These are phyloP conservation scores for Thaumetopoea pityocampa DNA, from an alignment of 1,140 invertebrate species.

Conservation along the genomic window DNA sequence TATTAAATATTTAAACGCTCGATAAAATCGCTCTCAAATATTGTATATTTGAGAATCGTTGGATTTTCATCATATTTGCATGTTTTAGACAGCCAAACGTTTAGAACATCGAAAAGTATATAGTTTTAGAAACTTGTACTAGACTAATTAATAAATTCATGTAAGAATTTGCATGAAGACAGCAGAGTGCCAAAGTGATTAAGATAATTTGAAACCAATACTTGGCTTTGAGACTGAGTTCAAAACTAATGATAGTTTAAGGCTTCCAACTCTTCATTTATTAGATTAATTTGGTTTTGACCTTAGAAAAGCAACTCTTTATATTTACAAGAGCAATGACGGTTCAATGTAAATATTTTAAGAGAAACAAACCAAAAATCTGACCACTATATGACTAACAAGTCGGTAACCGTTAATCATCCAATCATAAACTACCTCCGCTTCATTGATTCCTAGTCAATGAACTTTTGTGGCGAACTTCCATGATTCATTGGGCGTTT, in stretches of 20 bases:
- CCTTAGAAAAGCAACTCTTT: too few species aligned
- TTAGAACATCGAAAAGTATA: too few species aligned
- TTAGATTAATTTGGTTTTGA: too few species aligned
- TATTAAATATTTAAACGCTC: conserved; percentile 36
- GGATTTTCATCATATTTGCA: conserved; percentile 19
- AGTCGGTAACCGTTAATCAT: conserved; percentile 13
- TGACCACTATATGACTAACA: too few species aligned
- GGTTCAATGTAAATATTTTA: too few species aligned
- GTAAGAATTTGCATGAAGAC: conserved; percentile 7
- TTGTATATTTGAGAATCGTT: conserved; percentile 20
- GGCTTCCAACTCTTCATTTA: too few species aligned
- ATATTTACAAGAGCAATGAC: too few species aligned
- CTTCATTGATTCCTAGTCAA: conserved; percentile 28
- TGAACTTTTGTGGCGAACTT: conserved; percentile 31
- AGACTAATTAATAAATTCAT: conserved; percentile 14
- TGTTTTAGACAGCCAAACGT: conserved; percentile 16
- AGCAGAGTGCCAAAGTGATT: too few species aligned
- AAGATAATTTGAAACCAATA: too few species aligned
- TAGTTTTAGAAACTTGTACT: conserved; percentile 14
- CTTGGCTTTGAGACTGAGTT: too few species aligned
- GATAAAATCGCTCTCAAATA: conserved; percentile 37
- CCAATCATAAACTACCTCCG: conserved; percentile 18
- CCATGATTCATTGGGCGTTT: conserved; percentile 31
- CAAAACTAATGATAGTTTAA: too few species aligned
- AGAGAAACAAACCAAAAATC: too few species aligned